A percentile compares a stretch with the other conserved stretches of the same genome.
These are phyloP conservation scores for Schrankia costaestrigalis DNA, from an alignment of 2,888 invertebrate species.

Conservation along the genomic window DNA sequence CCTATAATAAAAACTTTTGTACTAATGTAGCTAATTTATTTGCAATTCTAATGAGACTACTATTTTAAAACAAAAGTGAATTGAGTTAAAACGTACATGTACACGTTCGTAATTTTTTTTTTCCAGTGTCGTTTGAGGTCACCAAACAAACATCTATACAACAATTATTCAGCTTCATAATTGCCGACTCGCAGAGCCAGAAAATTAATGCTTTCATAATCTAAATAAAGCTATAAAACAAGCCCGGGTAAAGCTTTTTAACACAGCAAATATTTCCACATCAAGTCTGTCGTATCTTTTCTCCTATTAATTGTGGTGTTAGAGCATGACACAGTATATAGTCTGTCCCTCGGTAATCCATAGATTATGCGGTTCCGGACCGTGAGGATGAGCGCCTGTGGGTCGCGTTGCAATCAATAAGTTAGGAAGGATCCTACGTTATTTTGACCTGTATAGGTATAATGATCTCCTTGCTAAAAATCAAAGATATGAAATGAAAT, in stretches of 20 bases:
- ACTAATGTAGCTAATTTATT: too few species aligned
- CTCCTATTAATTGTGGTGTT: constrained; percentile 36
- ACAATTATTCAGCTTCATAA: too few species aligned
- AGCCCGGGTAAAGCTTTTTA: constrained; percentile 5
- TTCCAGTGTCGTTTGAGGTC: too few species aligned
- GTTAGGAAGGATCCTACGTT: constrained; percentile 40
- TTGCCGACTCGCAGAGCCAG: too few species aligned
- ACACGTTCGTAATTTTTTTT: too few species aligned
- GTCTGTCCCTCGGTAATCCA: constrained; percentile 45
- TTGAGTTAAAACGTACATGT: too few species aligned
- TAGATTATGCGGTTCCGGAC: constrained; percentile 44
- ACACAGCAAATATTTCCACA: constrained; percentile 19
- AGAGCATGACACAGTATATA: constrained; percentile 36
- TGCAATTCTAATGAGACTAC: too few species aligned
- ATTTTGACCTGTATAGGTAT: constrained; percentile 54
- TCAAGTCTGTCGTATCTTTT: constrained; percentile 14
- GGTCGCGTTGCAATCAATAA: constrained; percentile 46
- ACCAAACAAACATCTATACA: too few species aligned
- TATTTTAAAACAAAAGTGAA: too few species aligned
- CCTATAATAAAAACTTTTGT: too few species aligned
- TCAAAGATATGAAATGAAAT: too few species aligned
- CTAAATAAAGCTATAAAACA: constrained; percentile 4
- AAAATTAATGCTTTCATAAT: constrained; percentile 1
- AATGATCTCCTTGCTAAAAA: too few species aligned
- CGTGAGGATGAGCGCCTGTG: constrained; percentile 31